A percentile compares a stretch with the other conserved stretches of the same genome.
phyloP scores from a whole-genome alignment of 92 coral and sea anemone genomes.

The Bergia sp. region DNA sequence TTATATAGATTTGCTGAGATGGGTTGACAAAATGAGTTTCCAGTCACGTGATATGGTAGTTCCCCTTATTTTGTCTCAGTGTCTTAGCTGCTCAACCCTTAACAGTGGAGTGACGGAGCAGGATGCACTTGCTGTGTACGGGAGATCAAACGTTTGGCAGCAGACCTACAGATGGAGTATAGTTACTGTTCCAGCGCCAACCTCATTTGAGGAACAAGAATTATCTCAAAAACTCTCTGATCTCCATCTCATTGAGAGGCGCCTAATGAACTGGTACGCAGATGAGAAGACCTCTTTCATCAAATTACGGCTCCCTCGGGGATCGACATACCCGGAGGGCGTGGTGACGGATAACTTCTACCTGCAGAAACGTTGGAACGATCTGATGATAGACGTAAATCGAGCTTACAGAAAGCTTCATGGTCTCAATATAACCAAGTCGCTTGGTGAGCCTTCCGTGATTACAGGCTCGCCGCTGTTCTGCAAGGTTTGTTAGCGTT shows the following conservation, averaged over 20 bases:
- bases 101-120: background rate
- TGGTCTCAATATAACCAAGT: slow-evolving; percentile 2
- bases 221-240: background rate
- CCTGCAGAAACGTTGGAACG: slow-evolving; percentile 1
- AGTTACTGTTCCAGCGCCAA: slow-evolving; percentile 6
- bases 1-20: background rate
- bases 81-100: background rate
- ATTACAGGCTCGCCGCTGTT: slow-evolving; percentile 26
- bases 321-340: background rate
- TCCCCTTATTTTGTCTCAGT: background rate
- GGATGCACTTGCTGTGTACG: background rate
- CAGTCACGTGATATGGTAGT: slow-evolving; percentile 25
- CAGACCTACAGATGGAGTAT: slow-evolving; percentile 69
- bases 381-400: slow-evolving; percentile 7
- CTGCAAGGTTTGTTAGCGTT: background rate
- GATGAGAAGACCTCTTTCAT: background rate
- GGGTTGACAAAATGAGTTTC: slow-evolving; percentile 31
- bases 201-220: background rate
- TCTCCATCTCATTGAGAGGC: background rate
- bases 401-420: slow-evolving; percentile 27
- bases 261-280: background rate
- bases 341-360: slow-evolving; percentile 9
- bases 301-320: background rate
- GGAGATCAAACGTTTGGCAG: slow-evolving; percentile 49
- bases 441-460: background rate